Evolutionary conservation across 2,888 invertebrate species (phyloP).

Genomic region (Resseliella maxima): DNA sequence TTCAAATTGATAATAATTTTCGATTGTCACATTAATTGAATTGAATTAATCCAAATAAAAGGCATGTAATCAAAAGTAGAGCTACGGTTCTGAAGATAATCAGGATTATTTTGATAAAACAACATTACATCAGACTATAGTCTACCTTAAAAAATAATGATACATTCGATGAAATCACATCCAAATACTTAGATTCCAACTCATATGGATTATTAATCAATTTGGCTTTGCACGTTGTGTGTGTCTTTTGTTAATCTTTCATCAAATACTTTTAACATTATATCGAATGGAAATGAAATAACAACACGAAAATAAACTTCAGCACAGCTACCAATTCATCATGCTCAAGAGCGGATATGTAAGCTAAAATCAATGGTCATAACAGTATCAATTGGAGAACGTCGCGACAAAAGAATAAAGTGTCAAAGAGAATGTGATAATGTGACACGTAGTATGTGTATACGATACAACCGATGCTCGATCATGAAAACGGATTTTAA

Average conservation of each 20-base stretch:
- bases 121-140: not conserved
- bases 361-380: not conserved
- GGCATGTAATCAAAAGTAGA: slow-evolving; percentile 44
- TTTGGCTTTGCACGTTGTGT: slow-evolving; percentile 34
- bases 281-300: slow-evolving; percentile 14
- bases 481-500: not conserved
- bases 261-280: slow-evolving; percentile 26
- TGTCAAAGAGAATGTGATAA: slow-evolving; percentile 53
- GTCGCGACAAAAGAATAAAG: slow-evolving; percentile 39
- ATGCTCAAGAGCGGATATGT: slow-evolving; percentile 24
- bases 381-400: slow-evolving; percentile 27
- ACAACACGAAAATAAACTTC: not conserved
- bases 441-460: not conserved
- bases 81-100: not conserved
- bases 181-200: not conserved
- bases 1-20: slow-evolving; percentile 6
- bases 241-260: slow-evolving; percentile 48
- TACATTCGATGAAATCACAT: not conserved
- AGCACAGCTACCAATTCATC: slow-evolving; percentile 33
- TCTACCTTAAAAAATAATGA: not conserved
- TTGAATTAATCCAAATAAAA: slow-evolving; percentile 45
- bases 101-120: not conserved
- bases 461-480: not conserved
- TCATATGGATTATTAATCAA: slow-evolving; percentile 4
- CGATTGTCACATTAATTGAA: slow-evolving; percentile 35